Conservation (phyloP, 1,140 invertebrate species). For the Anagrus nilaparvatae region DNA sequence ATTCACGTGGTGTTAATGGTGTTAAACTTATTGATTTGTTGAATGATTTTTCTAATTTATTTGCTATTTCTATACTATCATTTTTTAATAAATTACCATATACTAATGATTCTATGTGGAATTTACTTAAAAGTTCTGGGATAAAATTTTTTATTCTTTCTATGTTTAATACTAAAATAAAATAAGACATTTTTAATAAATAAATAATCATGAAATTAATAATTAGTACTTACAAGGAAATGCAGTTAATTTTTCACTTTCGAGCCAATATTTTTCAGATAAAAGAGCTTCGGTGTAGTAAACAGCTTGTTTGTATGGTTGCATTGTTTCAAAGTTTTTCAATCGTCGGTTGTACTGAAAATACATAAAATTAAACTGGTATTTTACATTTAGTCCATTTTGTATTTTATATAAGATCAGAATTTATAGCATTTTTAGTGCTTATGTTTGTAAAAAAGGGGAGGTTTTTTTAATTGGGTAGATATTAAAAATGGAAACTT, state of each 20-base stretch:
- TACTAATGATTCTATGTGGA: slow-evolving; percentile 78
- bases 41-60: slow-evolving; percentile 56
- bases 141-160: slow-evolving; percentile 66
- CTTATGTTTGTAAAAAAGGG: slow-evolving; percentile 9
- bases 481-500: slow-evolving; percentile 3
- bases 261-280: slow-evolving; percentile 77
- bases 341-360: slow-evolving; percentile 60
- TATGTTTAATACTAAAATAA: slow-evolving; percentile 57
- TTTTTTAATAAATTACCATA: slow-evolving; percentile 69
- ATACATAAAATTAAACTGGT: slow-evolving; percentile 17
- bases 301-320: slow-evolving; percentile 84
- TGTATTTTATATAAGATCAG: too few species aligned
- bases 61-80: slow-evolving; percentile 56
- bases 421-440: too few species aligned
- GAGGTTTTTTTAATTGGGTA: not conserved
- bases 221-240: slow-evolving; percentile 51
- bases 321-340: slow-evolving; percentile 75
- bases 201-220: slow-evolving; percentile 4
- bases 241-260: slow-evolving; percentile 72
- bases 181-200: slow-evolving; percentile 5
- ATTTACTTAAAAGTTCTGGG: slow-evolving; percentile 58
- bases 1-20: slow-evolving; percentile 69
- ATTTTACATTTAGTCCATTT: too few species aligned
- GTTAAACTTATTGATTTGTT: slow-evolving; percentile 43
- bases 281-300: slow-evolving; percentile 79